Evolutionary conservation across 2,888 invertebrate species (phyloP).

Genomic region (Drosophila birchii): DNA sequence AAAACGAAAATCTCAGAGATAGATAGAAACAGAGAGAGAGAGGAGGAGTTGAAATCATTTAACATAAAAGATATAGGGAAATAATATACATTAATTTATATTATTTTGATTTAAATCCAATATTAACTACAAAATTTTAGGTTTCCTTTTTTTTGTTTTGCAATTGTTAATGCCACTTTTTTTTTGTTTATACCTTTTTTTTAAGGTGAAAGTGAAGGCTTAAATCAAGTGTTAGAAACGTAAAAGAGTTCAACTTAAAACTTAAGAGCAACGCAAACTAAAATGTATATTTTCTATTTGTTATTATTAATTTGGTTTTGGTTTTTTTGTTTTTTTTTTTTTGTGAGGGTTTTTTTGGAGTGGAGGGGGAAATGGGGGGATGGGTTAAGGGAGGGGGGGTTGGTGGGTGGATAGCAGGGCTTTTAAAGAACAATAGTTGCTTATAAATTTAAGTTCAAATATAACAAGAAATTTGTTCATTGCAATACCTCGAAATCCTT

Average conservation of each 20-base stretch:
- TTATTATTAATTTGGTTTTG: slow-evolving; percentile 34
- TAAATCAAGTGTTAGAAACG: slow-evolving; percentile 38
- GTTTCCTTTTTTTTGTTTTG: slow-evolving; percentile 27
- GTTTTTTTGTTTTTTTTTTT: slow-evolving; percentile 37
- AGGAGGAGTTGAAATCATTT: slow-evolving; percentile 28
- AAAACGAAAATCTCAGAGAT: slow-evolving; percentile 49
- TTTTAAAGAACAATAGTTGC: slow-evolving; percentile 75
- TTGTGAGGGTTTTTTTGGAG: slow-evolving; percentile 32
- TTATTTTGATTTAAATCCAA: slow-evolving; percentile 56
- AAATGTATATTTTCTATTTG: slow-evolving; percentile 42
- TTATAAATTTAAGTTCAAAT: slow-evolving; percentile 79
- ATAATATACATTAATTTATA: slow-evolving; percentile 48
- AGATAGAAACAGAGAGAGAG: slow-evolving; percentile 9
- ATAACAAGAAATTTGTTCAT: slow-evolving; percentile 78
- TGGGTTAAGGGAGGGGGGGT: neutral
- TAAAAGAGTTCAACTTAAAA: slow-evolving; percentile 38
- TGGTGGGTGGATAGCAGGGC: slow-evolving; percentile 37
- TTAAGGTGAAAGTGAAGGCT: slow-evolving; percentile 41
- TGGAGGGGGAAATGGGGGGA: neutral
- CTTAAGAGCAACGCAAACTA: slow-evolving; percentile 39
- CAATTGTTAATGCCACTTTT: slow-evolving; percentile 53
- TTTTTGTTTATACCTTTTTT: slow-evolving; percentile 34
- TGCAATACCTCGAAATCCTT: slow-evolving; percentile 85
- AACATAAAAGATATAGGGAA: slow-evolving; percentile 62
- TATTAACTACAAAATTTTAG: slow-evolving; percentile 60